Percentiles rank a stretch among this genome's conserved stretches.
phyloP scores from a whole-genome alignment of 2,888 invertebrate species.

The Chrysolina haemoptera region DNA sequence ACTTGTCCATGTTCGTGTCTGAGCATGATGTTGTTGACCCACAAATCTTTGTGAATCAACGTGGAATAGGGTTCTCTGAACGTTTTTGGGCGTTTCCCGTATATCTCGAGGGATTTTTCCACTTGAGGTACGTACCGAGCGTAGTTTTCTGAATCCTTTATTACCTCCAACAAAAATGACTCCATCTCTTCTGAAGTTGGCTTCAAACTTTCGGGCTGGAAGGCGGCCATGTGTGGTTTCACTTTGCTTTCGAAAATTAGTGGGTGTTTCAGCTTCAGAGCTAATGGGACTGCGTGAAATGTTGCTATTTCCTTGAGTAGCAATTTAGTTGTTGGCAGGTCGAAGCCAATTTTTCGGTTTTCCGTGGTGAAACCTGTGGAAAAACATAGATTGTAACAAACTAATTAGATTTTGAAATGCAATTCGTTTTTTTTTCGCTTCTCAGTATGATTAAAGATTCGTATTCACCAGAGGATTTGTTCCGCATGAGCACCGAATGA shows the following conservation, averaged over 20 bases:
- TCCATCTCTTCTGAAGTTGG: neutral
- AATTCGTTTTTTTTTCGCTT: too few species aligned
- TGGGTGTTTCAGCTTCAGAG: conserved; percentile 68
- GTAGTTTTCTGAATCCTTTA: conserved; percentile 26
- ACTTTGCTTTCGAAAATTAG: conserved; percentile 62
- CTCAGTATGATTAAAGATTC: too few species aligned
- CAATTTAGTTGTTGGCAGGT: conserved; percentile 68
- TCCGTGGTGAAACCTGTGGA: conserved; percentile 65
- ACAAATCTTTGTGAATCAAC: conserved; percentile 73
- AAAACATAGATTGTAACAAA: conserved; percentile 18
- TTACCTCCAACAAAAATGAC: neutral
- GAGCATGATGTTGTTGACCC: conserved; percentile 76
- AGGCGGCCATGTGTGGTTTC: conserved; percentile 53
- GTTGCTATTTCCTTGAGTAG: conserved; percentile 70
- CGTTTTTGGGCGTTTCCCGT: neutral
- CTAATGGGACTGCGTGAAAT: conserved; percentile 73
- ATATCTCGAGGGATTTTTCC: conserved; percentile 16
- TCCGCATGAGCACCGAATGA: too few species aligned
- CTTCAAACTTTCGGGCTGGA: conserved; percentile 11
- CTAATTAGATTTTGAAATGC: neutral
- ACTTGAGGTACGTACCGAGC: conserved; percentile 24
- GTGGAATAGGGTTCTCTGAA: conserved; percentile 70
- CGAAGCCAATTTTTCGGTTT: conserved; percentile 69
- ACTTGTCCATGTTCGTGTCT: conserved; percentile 60
- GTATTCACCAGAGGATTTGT: too few species aligned